A percentile compares a stretch with the other conserved stretches of the same genome.
Conservation (phyloP, 2,797 vertebrate genomes). For the Lithobates pipiens region DNA sequence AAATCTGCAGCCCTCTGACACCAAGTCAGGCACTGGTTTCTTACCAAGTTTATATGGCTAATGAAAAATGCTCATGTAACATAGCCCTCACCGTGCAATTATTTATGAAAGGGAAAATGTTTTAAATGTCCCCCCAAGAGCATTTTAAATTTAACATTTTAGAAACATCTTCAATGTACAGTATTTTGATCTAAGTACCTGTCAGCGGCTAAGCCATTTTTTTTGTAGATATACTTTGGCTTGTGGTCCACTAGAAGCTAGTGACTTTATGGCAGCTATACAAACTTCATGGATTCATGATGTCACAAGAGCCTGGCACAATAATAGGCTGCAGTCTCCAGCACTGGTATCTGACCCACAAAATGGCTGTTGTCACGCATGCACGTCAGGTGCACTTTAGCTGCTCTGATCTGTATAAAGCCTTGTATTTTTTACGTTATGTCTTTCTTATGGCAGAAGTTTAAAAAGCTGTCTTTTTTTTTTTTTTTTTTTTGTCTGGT, state of each 20-base stretch:
- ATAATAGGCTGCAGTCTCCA: background rate
- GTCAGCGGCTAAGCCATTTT: background rate
- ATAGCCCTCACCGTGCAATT: conserved; percentile 5
- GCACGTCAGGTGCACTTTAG: background rate
- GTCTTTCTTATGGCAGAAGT: conserved; percentile 64
- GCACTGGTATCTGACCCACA: background rate
- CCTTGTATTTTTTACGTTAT: conserved; percentile 60
- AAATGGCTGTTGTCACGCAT: background rate
- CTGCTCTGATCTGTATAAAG: conserved; percentile 60
- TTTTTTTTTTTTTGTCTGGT: conserved; percentile 52
- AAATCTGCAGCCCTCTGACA: background rate
- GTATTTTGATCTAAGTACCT: conserved; percentile 10
- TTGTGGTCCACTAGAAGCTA: too few species aligned
- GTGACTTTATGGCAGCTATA: too few species aligned
- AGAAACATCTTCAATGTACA: conserved; percentile 54
- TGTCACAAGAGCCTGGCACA: background rate
- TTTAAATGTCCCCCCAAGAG: background rate
- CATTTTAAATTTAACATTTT: conserved; percentile 62
- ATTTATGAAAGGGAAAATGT: conserved; percentile 38
- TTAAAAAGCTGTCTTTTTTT: conserved; percentile 57
- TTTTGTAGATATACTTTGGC: background rate
- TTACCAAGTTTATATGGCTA: background rate
- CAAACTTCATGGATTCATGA: background rate
- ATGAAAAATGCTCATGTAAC: conserved; percentile 11
- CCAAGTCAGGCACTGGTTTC: background rate